phyloP scores from a whole-genome alignment of 2,888 invertebrate species.

The Athetis lepigone region DNA sequence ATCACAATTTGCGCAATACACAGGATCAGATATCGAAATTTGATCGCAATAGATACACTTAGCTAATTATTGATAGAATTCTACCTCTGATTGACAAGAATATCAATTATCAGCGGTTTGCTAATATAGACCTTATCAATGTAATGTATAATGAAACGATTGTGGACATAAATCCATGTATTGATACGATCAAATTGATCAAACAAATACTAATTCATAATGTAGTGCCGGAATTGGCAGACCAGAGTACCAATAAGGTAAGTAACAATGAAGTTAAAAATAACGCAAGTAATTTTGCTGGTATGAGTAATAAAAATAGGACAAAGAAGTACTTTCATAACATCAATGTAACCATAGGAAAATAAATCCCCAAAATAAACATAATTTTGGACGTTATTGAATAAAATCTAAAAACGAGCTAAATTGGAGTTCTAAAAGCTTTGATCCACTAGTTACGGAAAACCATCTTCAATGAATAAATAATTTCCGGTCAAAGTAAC shows the following conservation, averaged over 20 bases:
- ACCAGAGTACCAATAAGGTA: neutral
- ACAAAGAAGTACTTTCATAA: neutral
- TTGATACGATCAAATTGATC: conserved; percentile 24
- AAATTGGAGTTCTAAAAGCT: conserved; percentile 43
- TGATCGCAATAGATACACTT: conserved; percentile 66
- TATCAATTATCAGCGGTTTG: conserved; percentile 69
- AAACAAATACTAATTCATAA: conserved; percentile 2
- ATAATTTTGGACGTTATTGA: conserved; percentile 4
- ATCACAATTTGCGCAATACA: conserved; percentile 72
- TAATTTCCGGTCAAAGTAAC: conserved; percentile 44
- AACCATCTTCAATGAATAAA: conserved; percentile 55
- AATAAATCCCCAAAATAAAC: conserved; percentile 4
- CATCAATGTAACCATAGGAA: neutral
- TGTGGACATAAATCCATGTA: conserved; percentile 10
- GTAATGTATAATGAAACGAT: conserved; percentile 33
- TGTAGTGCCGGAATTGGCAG: neutral
- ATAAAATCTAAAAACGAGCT: conserved; percentile 24
- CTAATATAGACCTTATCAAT: conserved; percentile 45
- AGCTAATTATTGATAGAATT: conserved; percentile 72
- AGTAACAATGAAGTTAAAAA: neutral
- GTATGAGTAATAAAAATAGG: neutral
- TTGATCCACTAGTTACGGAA: conserved; percentile 53
- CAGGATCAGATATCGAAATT: conserved; percentile 59
- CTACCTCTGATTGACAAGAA: conserved; percentile 73
- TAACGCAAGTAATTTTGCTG: neutral